phyloP scores from a whole-genome alignment of 1,140 invertebrate genomes.

The Aphaenogaster rudis region DNA sequence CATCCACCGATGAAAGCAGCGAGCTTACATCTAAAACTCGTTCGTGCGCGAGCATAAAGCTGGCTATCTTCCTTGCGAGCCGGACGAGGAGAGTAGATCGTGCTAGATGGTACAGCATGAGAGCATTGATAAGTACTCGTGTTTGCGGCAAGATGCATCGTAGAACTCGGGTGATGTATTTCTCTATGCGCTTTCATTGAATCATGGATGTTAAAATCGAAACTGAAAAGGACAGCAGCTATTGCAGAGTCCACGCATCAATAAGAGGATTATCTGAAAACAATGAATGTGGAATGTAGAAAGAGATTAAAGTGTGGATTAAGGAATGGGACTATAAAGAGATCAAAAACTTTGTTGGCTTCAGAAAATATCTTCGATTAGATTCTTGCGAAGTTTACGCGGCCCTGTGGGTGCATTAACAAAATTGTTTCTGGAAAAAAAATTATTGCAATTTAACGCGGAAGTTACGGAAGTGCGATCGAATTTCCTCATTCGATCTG shows the following conservation, averaged over 20 bases:
- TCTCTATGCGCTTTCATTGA: background rate
- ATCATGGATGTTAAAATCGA: background rate
- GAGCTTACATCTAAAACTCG: slow-evolving; percentile 63
- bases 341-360: background rate
- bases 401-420: background rate
- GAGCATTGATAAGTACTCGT: slow-evolving; percentile 70
- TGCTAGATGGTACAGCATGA: slow-evolving; percentile 24
- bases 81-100: slow-evolving; percentile 29
- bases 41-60: slow-evolving; percentile 49
- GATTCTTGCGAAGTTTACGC: background rate
- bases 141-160: slow-evolving; percentile 28
- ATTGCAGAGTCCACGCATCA: background rate
- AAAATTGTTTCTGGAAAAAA: background rate
- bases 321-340: background rate
- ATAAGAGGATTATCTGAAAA: slow-evolving; percentile 8
- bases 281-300: background rate
- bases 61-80: slow-evolving; percentile 5
- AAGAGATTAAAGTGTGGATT: background rate
- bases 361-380: background rate
- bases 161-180: slow-evolving; percentile 30
- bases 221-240: background rate
- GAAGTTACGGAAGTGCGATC: background rate
- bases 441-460: background rate
- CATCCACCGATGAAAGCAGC: slow-evolving; percentile 43
- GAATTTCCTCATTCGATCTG: slow-evolving; percentile 30